Percentiles rank a stretch among this genome's conserved stretches.
Evolutionary conservation across 2,797 vertebrate genomes (phyloP).

Genomic region (Tragelaphus eurycerus): DNA sequence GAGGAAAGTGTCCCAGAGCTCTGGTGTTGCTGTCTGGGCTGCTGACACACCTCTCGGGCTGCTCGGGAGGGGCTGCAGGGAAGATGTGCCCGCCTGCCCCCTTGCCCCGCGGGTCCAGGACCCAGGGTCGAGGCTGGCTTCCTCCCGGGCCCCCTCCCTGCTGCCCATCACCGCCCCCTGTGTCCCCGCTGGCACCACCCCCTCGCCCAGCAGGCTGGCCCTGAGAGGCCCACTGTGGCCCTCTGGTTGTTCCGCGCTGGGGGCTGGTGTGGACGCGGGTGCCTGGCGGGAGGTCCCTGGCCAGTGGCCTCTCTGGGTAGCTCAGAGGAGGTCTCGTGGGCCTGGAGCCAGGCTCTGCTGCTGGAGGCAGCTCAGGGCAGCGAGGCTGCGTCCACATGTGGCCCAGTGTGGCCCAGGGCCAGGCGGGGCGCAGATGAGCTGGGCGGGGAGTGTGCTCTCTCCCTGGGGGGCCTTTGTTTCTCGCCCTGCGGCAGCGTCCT

Average conservation of each 20-base stretch:
- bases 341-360: not conserved
- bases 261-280: accelerated
- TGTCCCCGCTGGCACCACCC: not conserved
- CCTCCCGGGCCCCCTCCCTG: not conserved
- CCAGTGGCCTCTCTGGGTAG: not conserved
- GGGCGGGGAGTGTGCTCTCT: not conserved
- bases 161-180: not conserved
- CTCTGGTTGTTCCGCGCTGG: not conserved
- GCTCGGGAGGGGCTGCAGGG: not conserved
- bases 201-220: not conserved
- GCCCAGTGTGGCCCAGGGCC: not conserved
- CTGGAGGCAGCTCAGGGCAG: not conserved
- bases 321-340: not conserved
- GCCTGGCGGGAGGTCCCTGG: not conserved
- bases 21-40: not conserved
- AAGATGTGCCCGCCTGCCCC: not conserved
- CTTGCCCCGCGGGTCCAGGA: not conserved
- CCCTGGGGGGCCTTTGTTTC: not conserved
- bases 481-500: not conserved
- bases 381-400: not conserved
- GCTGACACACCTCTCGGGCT: not conserved
- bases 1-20: not conserved
- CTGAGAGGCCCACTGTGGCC: not conserved
- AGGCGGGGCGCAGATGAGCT: not conserved
- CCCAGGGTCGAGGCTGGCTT: not conserved